Conservation (phyloP, 2,888 invertebrate genomes). For the Candidula unifasciata region DNA sequence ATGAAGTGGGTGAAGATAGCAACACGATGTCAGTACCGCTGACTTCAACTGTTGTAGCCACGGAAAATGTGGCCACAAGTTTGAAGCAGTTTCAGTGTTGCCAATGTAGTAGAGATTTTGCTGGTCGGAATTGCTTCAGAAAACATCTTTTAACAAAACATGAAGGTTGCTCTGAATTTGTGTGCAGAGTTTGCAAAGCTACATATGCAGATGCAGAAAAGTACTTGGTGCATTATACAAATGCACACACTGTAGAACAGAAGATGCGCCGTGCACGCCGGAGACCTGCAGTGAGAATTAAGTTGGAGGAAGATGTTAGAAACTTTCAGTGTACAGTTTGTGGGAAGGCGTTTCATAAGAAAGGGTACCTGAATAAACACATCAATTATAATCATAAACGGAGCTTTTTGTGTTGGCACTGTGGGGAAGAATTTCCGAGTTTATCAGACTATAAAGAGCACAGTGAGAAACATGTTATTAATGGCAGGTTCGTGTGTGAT, state of each 20-base stretch:
- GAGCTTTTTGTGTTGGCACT: constrained; percentile 41
- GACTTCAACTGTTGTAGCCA: too few relatives aligned
- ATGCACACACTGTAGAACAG: constrained; percentile 4
- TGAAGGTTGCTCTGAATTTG: background rate
- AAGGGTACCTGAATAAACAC: constrained; percentile 11
- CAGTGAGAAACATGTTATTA: constrained; percentile 32
- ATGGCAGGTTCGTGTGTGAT: constrained; percentile 30
- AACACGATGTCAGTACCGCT: background rate
- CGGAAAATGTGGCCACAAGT: background rate
- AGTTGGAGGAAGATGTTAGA: background rate
- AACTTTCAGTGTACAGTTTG: constrained; percentile 22
- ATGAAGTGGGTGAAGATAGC: background rate
- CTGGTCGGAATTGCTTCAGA: background rate
- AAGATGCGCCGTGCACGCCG: background rate
- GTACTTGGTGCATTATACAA: constrained; percentile 24
- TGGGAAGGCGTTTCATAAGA: constrained; percentile 11
- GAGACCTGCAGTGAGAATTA: background rate
- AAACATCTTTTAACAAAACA: constrained; percentile 15
- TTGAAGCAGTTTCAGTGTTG: constrained; percentile 13
- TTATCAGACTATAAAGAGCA: constrained; percentile 33
- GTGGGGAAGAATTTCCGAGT: constrained; percentile 22
- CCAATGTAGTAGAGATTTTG: constrained; percentile 17
- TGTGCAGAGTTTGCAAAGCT: constrained; percentile 11
- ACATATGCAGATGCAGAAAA: background rate
- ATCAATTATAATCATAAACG: constrained; percentile 9